Conservation (phyloP, 2,113 vertebrate genomes). For the Galemys pyrenaicus region DNA sequence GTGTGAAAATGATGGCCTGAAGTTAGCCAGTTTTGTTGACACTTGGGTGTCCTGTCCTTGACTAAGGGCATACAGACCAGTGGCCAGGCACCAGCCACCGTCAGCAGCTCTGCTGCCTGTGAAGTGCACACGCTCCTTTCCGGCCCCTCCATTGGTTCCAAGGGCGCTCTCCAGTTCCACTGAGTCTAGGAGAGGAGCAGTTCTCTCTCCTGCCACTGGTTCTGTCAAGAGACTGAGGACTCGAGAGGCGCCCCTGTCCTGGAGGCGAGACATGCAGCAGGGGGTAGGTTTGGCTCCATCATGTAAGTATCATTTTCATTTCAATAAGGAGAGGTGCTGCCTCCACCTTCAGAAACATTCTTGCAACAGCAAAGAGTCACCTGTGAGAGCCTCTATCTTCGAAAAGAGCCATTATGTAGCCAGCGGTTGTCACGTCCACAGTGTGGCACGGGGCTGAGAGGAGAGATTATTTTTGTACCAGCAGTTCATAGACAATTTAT, state of each 20-base stretch:
- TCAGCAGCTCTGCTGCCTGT: neutral
- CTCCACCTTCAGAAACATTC: neutral
- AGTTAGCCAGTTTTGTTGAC: neutral
- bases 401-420: neutral
- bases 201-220: neutral
- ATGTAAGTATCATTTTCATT: neutral
- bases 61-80: neutral
- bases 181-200: neutral
- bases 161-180: neutral
- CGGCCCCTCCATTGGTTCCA: neutral
- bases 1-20: neutral
- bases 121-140: neutral
- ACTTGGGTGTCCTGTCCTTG: neutral
- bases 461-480: neutral
- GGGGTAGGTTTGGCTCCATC: neutral
- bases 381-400: neutral
- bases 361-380: neutral
- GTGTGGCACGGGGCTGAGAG: neutral
- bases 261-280: neutral
- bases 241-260: neutral
- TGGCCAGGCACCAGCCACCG: neutral
- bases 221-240: neutral
- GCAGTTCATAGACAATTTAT: neutral
- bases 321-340: neutral
- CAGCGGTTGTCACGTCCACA: neutral